Evolutionary conservation across 2,888 invertebrate species (phyloP).

Genomic region (Polyommatus icarus): DNA sequence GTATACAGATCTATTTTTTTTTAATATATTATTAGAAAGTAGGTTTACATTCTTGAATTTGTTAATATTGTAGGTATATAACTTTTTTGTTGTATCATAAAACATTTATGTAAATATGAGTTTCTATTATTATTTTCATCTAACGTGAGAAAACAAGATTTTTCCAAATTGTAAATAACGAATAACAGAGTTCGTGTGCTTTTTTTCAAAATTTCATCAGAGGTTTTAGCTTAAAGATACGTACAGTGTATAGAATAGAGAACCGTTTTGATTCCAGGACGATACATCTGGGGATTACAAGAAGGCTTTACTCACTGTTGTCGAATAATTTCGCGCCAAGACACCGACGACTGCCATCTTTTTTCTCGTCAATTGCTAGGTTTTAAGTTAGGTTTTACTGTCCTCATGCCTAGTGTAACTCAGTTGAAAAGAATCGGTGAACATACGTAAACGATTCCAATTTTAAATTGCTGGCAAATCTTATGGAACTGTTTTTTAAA

Average conservation of each 20-base stretch:
- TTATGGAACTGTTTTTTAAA: neutral
- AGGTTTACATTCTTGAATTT: neutral
- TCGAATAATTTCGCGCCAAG: constrained; percentile 79
- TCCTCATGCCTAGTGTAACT: neutral
- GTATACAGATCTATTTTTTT: constrained; percentile 27
- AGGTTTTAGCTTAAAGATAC: constrained; percentile 27
- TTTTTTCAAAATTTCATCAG: constrained; percentile 16
- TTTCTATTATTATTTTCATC: neutral
- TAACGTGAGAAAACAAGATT: neutral
- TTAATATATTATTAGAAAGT: neutral
- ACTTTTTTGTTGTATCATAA: constrained; percentile 10
- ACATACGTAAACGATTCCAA: neutral
- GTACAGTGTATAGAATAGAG: constrained; percentile 57
- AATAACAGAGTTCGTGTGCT: neutral
- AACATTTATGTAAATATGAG: neutral
- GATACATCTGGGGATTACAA: constrained; percentile 97
- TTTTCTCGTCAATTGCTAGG: constrained; percentile 70
- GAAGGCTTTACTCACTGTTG: constrained; percentile 91
- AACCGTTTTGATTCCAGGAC: constrained; percentile 85
- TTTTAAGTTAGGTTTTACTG: constrained; percentile 46
- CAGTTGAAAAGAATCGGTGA: neutral
- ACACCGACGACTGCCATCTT: constrained; percentile 56
- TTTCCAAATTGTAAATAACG: neutral
- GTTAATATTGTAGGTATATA: constrained; percentile 12
- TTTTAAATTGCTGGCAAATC: neutral